Base-by-base conservation (phyloP, 2,888 invertebrate species). In the Villa cingulata region DNA sequence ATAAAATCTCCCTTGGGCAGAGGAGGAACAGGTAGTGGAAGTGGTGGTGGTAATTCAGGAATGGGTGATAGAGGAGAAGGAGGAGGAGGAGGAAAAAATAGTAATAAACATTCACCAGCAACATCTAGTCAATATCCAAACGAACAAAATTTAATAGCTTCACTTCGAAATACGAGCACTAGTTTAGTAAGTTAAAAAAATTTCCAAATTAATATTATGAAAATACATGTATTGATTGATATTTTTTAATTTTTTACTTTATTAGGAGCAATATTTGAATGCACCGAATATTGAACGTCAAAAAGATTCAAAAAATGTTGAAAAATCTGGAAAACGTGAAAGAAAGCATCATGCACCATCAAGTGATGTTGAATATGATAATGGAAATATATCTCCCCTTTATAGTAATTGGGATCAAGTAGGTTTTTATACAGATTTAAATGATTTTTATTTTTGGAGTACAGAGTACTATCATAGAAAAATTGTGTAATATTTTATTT, bases 331-430 rank as follows among this genome's bases (percentile, higher is more conserved):
- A 37, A 47, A 48, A 37, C 50, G 46, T 41, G 45, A 48, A 45
- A 48, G 50, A 45, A 50, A 49, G 27, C 51, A 60, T 47, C 61
- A 61, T 19, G 55, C 56, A n/a, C 55, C 51, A 18, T 48, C 58
- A 32, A 67, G 66, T 52, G 66, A 68, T 59, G 74, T 74, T 32
- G 76, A 76, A 39, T 76, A 76, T 23, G 77, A 77, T 18, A 77
- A 75, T 47, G 76, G 74, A 1, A 75, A 76, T 39, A 73, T 73
- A 16, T 77, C 77, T 1, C 82, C 82, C 1, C 65, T 83, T 27
- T 83, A 83, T 62, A 81, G 81, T 56, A 83, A 83, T 64, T 83
- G 82, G 81, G 81, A 82, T 61, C 66, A 75, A 53, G 61, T 61
- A 47, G 51, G 53, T 51, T 18, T n/a, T n/a, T n/a, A n/a, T n/a